Base-by-base conservation (phyloP, 1,140 invertebrate species). In the Coptotermes formosanus region DNA sequence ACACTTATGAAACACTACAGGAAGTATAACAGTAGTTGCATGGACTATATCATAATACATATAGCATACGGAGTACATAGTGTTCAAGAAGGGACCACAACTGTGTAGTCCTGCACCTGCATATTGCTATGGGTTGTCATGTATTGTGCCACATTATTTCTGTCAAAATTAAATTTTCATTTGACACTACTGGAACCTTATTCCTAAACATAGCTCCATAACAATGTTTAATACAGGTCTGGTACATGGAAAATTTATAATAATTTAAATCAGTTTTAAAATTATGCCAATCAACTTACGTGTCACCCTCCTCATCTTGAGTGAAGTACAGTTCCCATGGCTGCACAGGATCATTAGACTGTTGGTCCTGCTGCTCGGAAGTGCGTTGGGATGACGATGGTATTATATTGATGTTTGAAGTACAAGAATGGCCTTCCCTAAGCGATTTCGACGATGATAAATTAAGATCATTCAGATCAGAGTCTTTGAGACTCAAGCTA, bases 221-320 rank as follows among this genome's bases (percentile, higher is more conserved):
- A 48, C 48, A 48, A 48, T 59, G 23, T 86, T 4, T 11, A n/a
- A 59, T 25, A 86, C 2, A 69, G 32, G 38, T 11, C 30, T 81
- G 84, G 23, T 43, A 0, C 83, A 81, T 7, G 11, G 69, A 52
- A 75, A 45, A 38, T 38, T 11, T 11, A 52, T 25, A 48, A 12
- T 45, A 23, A 2, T 45, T 75, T 85, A 25, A 83, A 86, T 87
- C 23, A 25, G 21, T 30, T 59, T 25, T 25, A 82, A 32, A 43
- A 86, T 25, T 3, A 82, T 85, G 11, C 38, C 48, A 45, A 82
- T 55, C 82, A 32, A 94, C 94, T 94, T 92, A 95, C 94, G 95
- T 95, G 89, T 95, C 94, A 82, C 95, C 95, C 88, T 95, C 94
- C 86, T 94, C 93, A 89, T 95, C 94, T 88, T 94, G 94, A 86